Evolutionary conservation across 2,797 vertebrate genomes (phyloP).

Genomic region (Pseudomugil tenellus): DNA sequence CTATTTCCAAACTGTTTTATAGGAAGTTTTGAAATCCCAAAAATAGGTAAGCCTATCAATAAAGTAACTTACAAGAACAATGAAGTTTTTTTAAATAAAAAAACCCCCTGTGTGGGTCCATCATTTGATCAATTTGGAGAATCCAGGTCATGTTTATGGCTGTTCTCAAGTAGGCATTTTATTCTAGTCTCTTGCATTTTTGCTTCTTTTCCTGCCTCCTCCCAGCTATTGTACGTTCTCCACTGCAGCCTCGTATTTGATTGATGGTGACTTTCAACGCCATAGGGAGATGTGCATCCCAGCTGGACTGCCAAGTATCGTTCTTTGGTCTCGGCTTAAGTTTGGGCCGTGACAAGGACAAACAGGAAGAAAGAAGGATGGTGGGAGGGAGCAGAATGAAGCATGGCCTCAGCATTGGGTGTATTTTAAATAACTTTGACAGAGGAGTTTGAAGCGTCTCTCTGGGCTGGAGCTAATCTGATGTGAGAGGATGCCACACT

Average conservation of each 20-base stretch:
- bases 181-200: constrained; percentile 48
- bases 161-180: constrained; percentile 48
- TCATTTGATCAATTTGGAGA: constrained; percentile 27
- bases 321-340: constrained; percentile 51
- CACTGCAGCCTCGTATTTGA: constrained; percentile 66
- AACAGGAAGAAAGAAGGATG: constrained; percentile 62
- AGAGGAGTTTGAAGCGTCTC: constrained; percentile 81
- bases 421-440: constrained; percentile 86
- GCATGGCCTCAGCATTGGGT: constrained; percentile 64
- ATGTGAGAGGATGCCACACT: constrained; percentile 82
- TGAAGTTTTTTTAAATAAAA: constrained; percentile 28
- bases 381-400: constrained; percentile 55
- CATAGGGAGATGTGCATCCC: constrained; percentile 67
- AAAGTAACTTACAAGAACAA: constrained; percentile 28
- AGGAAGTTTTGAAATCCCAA: constrained; percentile 16
- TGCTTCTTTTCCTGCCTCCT: constrained; percentile 57
- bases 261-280: constrained; percentile 77
- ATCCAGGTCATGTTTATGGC: constrained; percentile 53
- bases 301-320: constrained; percentile 61
- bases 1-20: constrained; percentile 38
- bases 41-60: constrained; percentile 9
- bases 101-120: background rate
- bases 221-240: constrained; percentile 60
- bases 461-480: constrained; percentile 82
- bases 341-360: constrained; percentile 75